Evolutionary conservation across 2,888 invertebrate genomes (phyloP).

Genomic region (Endotricha flammealis): DNA sequence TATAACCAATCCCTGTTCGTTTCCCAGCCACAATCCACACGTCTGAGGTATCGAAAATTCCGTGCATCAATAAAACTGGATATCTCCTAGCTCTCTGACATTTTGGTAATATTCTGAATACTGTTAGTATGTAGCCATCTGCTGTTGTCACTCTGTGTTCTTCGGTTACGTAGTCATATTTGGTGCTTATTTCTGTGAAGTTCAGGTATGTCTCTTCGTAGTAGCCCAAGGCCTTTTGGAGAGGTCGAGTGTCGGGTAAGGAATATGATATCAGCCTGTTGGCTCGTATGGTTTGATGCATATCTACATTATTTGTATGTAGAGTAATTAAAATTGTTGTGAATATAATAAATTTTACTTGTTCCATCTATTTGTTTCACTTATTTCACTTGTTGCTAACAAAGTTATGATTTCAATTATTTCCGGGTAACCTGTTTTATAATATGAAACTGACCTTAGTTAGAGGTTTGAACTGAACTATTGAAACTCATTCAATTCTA

Average conservation of each 20-base stretch:
- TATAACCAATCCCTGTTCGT: slow-evolving; percentile 39
- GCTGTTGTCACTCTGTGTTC: slow-evolving; percentile 44
- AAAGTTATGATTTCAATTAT: slow-evolving; percentile 43
- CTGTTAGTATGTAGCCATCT: slow-evolving; percentile 51
- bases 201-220: slow-evolving; percentile 56
- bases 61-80: slow-evolving; percentile 52
- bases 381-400: slow-evolving; percentile 38
- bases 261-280: slow-evolving; percentile 38
- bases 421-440: slow-evolving; percentile 53
- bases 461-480: slow-evolving; percentile 42
- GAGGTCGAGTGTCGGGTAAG: slow-evolving; percentile 39
- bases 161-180: slow-evolving; percentile 44
- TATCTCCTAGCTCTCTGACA: slow-evolving; percentile 31
- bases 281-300: slow-evolving; percentile 19
- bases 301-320: slow-evolving; percentile 22
- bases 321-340: slow-evolving; percentile 25
- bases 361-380: slow-evolving; percentile 32
- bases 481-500: slow-evolving; percentile 19
- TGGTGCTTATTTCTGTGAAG: slow-evolving; percentile 48
- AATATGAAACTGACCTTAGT: slow-evolving; percentile 58
- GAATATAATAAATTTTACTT: slow-evolving; percentile 17
- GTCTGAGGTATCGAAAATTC: slow-evolving; percentile 46
- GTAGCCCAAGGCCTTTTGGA: slow-evolving; percentile 49
- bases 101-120: slow-evolving; percentile 45
- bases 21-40: slow-evolving; percentile 46